Evolutionary conservation across 2,113 vertebrate species (phyloP), one percentile per base, ranked within the genome.

Genomic region (Rhinopomastus cyanomelas): DNA sequence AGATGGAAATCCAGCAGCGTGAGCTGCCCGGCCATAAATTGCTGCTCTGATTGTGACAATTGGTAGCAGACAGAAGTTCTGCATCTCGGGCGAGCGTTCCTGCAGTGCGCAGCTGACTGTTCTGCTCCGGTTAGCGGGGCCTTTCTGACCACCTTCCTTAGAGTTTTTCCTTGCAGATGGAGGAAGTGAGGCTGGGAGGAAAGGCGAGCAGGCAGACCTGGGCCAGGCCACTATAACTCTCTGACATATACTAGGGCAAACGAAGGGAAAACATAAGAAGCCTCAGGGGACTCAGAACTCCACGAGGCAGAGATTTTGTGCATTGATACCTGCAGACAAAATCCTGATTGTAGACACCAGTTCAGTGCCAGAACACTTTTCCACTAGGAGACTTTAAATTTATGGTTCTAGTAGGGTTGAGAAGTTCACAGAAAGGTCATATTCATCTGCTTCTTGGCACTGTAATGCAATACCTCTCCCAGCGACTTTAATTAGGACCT

Each of bases 291-390:
- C 60, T 68, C 80, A 3, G 73, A 82, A 85, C 81, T 93, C 73
- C 81, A 91, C 67, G 81, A 95, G 93, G 87, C 93, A 77, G 88
- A 96, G 93, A 93, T 95, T 94, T 92, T 90, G 90, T 92, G 88
- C 78, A 82, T 89, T 95, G 93, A 92, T 94, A 94, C 91, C 91
- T 94, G 82, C 90, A 95, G 95, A 97, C 95, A 94, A 88, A 96
- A 96, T 96, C 95, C 95, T 93, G 95, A 97, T 95, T 97, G 96
- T 95, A 94, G 91, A 91, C 82, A 93, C 87, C 92, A 81, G 86
- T 67, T 94, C 86, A 90, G 92, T 79, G 93, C 93, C 96, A 96
- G 87, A 96, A 95, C 84, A n/a, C 80, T 94, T 93, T 85, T 91
- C 92, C 39, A 44, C 89, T 57, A 95, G 81, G 88, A 94, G 93